A percentile compares a stretch with the other conserved stretches of the same genome.
phyloP scores from a whole-genome alignment of 2,797 vertebrate species.

The Rachycentron canadum region DNA sequence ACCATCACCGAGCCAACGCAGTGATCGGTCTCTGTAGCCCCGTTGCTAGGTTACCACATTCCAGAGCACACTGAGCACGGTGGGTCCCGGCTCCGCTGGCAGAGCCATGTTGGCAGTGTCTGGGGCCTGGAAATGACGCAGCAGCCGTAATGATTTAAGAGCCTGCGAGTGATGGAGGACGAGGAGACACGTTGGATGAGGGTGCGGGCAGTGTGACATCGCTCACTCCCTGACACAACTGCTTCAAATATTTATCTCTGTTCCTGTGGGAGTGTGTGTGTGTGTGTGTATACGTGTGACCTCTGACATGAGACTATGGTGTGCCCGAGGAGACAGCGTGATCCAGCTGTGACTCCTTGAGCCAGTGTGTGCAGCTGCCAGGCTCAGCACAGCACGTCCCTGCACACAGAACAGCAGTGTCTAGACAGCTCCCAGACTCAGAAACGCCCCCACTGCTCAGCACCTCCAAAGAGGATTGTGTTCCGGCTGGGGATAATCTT shows the following conservation, averaged over 20 bases:
- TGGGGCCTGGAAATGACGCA: slow-evolving; percentile 25
- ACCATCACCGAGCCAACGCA: slow-evolving; percentile 37
- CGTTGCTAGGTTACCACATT: slow-evolving; percentile 76
- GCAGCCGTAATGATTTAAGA: slow-evolving; percentile 18
- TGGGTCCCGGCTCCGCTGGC: slow-evolving; percentile 26
- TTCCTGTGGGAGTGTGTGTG: slow-evolving; percentile 5
- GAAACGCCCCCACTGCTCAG: slow-evolving; percentile 24
- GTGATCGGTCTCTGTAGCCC: slow-evolving; percentile 52
- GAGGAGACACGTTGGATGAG: neutral
- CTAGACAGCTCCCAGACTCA: slow-evolving; percentile 52
- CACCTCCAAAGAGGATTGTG: slow-evolving; percentile 55
- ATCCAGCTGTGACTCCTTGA: slow-evolving; percentile 42
- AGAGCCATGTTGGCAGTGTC: slow-evolving; percentile 10
- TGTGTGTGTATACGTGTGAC: slow-evolving; percentile 3
- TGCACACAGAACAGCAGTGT: slow-evolving; percentile 34
- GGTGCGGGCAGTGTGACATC: neutral
- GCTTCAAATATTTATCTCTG: neutral
- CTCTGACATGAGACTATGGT: slow-evolving; percentile 5
- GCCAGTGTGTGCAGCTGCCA: slow-evolving; percentile 28
- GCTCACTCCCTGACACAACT: neutral
- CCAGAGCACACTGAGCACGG: slow-evolving; percentile 35
- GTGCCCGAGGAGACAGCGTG: slow-evolving; percentile 10
- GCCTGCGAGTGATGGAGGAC: slow-evolving; percentile 22
- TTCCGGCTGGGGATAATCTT: slow-evolving; percentile 53
- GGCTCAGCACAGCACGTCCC: slow-evolving; percentile 37